Evolutionary conservation across 1,140 invertebrate species (phyloP), one percentile per base, ranked within the genome.

Genomic region (Zaprionus davidi): DNA sequence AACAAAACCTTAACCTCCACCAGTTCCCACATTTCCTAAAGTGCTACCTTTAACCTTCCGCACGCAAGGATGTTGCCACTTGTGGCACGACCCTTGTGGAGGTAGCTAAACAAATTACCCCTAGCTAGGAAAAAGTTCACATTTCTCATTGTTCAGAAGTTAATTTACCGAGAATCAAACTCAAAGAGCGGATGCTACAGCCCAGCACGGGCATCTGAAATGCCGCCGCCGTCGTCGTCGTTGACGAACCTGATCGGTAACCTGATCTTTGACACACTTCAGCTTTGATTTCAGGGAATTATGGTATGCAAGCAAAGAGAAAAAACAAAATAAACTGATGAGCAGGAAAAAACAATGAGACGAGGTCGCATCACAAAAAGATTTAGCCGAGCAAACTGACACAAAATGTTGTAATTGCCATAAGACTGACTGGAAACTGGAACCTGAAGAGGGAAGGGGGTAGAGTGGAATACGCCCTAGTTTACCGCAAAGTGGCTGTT

Each of bases 91-190:
- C 24, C 51, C 71, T 58, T 46, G n/a, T 9, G 34, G 44, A n/a
- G 13, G 20, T 12, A 13, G 12, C 55, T 44, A 78, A 71, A 84
- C 84, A 87, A 84, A 81, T 62, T 56, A 81, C 75, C 85, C 81
- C 56, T 62, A 81, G 72, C 46, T 63, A 44, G 24, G 24, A 24
- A 9, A 57, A 69, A 71, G 75, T 76, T 87, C 70, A 44, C 41
- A 28, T 71, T 71, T 63, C 66, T 88, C 82, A 56, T 71, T 46
- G n/a, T 76, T 60, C 59, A 88, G 63, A 91, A 91, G 88, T 91
- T 91, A 91, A 91, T 91, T 91, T 91, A 82, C 88, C 76, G 88
- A 91, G 88, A 91, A 91, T 91, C 88, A 91, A 91, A 77, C 88
- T 82, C 71, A 76, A 88, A 71, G 20, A 68, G 81, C 81, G 84